Evolutionary conservation across 1,140 invertebrate species (phyloP).

Genomic region (Drosophila parabipectinata): DNA sequence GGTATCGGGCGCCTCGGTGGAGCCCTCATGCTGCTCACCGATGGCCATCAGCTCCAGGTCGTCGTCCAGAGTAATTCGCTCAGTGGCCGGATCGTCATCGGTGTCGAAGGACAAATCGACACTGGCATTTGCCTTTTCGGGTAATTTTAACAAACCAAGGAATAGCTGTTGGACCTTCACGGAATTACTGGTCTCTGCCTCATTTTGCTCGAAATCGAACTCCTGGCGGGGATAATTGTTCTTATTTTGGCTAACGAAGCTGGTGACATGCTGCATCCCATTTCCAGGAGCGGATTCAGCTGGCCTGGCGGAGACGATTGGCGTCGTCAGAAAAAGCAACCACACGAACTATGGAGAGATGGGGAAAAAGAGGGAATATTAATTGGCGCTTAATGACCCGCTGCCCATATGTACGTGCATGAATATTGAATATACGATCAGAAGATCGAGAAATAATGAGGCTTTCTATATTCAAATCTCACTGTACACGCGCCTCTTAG

Average conservation of each 20-base stretch:
- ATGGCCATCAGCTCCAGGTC: slow-evolving; percentile 15
- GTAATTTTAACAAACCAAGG: slow-evolving; percentile 47
- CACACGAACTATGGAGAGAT: slow-evolving; percentile 45
- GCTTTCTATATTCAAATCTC: slow-evolving; percentile 53
- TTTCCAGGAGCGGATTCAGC: slow-evolving; percentile 6
- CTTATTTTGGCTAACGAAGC: slow-evolving; percentile 44
- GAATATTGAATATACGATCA: slow-evolving; percentile 11
- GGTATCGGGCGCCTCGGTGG: slow-evolving; percentile 37
- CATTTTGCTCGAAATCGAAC: slow-evolving; percentile 68
- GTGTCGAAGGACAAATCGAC: slow-evolving; percentile 35
- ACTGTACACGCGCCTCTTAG: slow-evolving; percentile 16
- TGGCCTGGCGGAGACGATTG: slow-evolving; percentile 25
- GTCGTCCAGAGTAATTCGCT: slow-evolving; percentile 56
- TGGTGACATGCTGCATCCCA: slow-evolving; percentile 55
- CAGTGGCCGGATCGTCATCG: slow-evolving; percentile 54
- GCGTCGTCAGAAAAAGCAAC: slow-evolving; percentile 45
- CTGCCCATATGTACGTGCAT: slow-evolving; percentile 25
- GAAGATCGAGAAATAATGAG: slow-evolving; percentile 50
- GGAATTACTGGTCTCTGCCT: slow-evolving; percentile 57
- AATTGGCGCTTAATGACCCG: slow-evolving; percentile 41
- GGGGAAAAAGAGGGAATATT: slow-evolving; percentile 30
- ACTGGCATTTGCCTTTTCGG: slow-evolving; percentile 34
- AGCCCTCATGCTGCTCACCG: slow-evolving; percentile 62
- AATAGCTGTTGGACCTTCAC: slow-evolving; percentile 60
- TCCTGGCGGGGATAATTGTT: slow-evolving; percentile 30